A percentile compares a stretch with the other conserved stretches of the same genome.
Conservation (phyloP, 2,113 vertebrate species). For the Phaetusa simplex region DNA sequence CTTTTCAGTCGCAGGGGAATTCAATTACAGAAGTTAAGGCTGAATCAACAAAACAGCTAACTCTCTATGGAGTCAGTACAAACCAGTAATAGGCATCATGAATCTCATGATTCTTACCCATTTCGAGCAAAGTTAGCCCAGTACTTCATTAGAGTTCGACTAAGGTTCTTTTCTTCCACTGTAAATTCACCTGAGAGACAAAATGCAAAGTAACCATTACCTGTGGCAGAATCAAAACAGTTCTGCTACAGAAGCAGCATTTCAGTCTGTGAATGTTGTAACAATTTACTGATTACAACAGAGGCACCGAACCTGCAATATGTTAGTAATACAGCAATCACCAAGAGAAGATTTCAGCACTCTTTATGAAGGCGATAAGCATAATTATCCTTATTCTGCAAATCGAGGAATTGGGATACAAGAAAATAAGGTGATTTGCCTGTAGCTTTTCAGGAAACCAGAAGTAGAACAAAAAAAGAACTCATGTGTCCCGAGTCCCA, state of each 20-base stretch:
- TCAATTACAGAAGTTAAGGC: background rate
- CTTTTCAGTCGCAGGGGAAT: background rate
- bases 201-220: background rate
- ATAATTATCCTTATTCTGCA: background rate
- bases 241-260: background rate
- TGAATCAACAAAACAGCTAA: background rate
- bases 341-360: background rate
- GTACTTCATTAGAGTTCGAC: constrained; percentile 83
- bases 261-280: background rate
- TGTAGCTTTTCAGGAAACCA: background rate
- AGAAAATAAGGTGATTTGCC: background rate
- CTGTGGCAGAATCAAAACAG: background rate
- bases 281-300: background rate
- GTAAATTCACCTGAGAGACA: constrained; percentile 71
- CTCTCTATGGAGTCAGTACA: background rate
- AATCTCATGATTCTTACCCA: constrained; percentile 73
- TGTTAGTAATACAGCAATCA: background rate
- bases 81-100: background rate
- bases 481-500: background rate
- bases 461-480: background rate
- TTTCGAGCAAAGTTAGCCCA: constrained; percentile 83
- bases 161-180: constrained; percentile 80
- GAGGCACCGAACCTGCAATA: background rate
- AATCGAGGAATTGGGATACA: background rate
- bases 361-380: background rate